Conservation (phyloP, 2,797 vertebrate genomes). For the Apogon hyalosoma region DNA sequence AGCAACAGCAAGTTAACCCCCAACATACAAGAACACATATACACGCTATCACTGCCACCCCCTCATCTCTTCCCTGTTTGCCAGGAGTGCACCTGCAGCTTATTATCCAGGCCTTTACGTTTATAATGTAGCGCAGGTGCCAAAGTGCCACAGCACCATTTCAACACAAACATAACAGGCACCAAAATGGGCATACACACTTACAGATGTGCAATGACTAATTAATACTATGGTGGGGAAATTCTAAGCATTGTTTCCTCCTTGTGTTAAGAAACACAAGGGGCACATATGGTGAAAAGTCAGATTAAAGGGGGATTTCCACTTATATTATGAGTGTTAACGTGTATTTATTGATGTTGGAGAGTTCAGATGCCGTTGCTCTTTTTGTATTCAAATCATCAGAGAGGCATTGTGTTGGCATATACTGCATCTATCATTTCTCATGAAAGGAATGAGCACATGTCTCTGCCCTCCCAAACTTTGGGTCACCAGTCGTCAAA, state of each 20-base stretch:
- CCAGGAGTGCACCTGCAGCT: slow-evolving; percentile 88
- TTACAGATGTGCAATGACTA: slow-evolving; percentile 79
- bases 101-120: slow-evolving; percentile 86
- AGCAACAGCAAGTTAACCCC: slow-evolving; percentile 76
- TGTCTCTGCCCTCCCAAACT: too few species aligned
- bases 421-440: too few species aligned
- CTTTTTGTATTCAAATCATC: too few species aligned
- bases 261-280: slow-evolving; percentile 52
- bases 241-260: slow-evolving; percentile 52
- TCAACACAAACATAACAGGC: slow-evolving; percentile 69
- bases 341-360: too few species aligned
- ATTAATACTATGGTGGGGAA: slow-evolving; percentile 68
- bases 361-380: too few species aligned
- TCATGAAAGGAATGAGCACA: too few species aligned
- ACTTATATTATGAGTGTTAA: neutral
- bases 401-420: too few species aligned
- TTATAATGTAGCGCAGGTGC: slow-evolving; percentile 91
- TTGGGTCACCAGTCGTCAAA: too few species aligned
- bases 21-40: slow-evolving; percentile 6
- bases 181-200: slow-evolving; percentile 61
- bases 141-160: slow-evolving; percentile 73
- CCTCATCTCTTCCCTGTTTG: slow-evolving; percentile 67
- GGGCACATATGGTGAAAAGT: slow-evolving; percentile 40
- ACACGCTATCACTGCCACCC: slow-evolving; percentile 35
- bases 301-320: slow-evolving; percentile 24